Evolutionary conservation across 2,888 invertebrate species (phyloP).

Genomic region (Pristionchus arcanus): DNA sequence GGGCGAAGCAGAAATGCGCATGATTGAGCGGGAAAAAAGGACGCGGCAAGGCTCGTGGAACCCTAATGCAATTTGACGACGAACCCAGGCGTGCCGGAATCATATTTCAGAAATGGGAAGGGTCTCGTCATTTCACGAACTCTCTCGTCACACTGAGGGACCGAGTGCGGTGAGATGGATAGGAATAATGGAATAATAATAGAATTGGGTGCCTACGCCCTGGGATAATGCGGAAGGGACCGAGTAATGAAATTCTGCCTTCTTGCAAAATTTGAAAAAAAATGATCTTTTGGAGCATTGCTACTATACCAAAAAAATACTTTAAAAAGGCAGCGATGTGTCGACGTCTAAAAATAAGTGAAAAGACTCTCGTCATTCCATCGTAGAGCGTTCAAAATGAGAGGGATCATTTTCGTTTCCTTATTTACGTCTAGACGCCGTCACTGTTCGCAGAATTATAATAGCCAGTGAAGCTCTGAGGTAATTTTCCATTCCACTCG

Average conservation of each 20-base stretch:
- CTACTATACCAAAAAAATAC: too few species aligned
- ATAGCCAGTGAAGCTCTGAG: too few species aligned
- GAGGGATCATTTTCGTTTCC: too few species aligned
- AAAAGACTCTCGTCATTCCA: too few species aligned
- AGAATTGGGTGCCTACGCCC: neutral
- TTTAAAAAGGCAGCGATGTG: too few species aligned
- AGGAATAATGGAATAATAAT: neutral
- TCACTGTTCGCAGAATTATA: too few species aligned
- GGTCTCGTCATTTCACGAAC: neutral
- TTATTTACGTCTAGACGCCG: too few species aligned
- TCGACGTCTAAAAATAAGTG: too few species aligned
- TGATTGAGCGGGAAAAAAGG: neutral
- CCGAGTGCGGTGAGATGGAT: neutral
- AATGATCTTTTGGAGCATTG: too few species aligned
- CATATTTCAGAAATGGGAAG: constrained; percentile 8
- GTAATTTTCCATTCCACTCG: too few species aligned
- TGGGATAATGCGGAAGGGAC: neutral
- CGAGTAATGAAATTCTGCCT: neutral
- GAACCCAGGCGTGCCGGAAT: constrained; percentile 7
- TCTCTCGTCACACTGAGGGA: neutral
- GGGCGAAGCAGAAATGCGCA: neutral
- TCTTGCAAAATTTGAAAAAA: too few species aligned
- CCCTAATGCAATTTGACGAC: constrained; percentile 43
- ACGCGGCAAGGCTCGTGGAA: neutral
- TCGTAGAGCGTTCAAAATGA: too few species aligned